Conservation (phyloP, 2,113 vertebrate species). For the Formicarius rufipectus region DNA sequence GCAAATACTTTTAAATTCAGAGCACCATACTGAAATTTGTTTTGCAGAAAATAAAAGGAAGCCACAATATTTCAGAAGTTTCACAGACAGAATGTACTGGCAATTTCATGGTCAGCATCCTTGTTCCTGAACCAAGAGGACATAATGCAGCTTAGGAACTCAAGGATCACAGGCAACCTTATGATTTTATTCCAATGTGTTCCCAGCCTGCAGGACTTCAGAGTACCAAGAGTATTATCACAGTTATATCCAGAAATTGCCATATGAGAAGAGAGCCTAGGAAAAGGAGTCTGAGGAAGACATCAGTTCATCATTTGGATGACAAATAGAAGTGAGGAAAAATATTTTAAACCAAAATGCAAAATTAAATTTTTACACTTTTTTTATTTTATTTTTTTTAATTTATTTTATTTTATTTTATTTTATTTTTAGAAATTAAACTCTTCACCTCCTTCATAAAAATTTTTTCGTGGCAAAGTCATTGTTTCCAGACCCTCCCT, state of each 20-base stretch:
- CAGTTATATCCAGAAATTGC: background rate
- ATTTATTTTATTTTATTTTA: too few relatives aligned
- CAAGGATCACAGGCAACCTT: background rate
- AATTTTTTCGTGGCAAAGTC: background rate
- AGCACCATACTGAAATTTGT: background rate
- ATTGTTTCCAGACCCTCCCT: background rate
- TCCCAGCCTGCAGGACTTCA: background rate
- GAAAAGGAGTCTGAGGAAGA: background rate
- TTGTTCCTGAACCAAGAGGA: background rate
- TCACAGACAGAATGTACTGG: background rate
- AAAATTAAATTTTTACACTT: too few relatives aligned
- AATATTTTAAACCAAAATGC: background rate
- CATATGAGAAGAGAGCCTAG: background rate
- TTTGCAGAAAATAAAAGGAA: too few relatives aligned
- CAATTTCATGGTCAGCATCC: background rate
- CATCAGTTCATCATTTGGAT: background rate
- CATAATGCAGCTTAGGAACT: background rate
- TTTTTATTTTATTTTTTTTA: too few relatives aligned
- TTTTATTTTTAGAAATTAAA: background rate
- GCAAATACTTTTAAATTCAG: background rate
- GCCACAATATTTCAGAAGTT: too few relatives aligned
- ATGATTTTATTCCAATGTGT: background rate
- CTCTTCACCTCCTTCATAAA: background rate
- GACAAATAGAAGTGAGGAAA: background rate
- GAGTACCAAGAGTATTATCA: background rate